Conservation (phyloP, 2,797 vertebrate species). For the Pantherophis vulpinus region DNA sequence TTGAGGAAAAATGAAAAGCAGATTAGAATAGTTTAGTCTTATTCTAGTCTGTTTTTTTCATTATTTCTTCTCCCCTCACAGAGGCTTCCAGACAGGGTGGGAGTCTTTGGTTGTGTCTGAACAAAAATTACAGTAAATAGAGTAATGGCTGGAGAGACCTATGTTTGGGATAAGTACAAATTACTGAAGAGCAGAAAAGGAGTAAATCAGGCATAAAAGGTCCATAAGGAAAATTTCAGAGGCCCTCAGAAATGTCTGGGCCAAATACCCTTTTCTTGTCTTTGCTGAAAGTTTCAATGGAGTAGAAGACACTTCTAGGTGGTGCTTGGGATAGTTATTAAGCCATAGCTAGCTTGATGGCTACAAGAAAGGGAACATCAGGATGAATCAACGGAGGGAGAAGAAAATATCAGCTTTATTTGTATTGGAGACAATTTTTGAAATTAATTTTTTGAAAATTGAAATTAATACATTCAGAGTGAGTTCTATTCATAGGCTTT, state of each 20-base stretch:
- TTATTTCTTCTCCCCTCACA: conserved; percentile 32
- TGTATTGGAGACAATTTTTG: not conserved
- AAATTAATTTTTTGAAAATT: not conserved
- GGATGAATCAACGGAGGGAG: not conserved
- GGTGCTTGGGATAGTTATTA: not conserved
- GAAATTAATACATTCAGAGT: not conserved
- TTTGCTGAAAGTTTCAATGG: not conserved
- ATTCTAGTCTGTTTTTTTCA: conserved; percentile 46
- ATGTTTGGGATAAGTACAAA: conserved; percentile 46
- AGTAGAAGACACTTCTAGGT: not conserved
- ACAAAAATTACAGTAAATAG: conserved; percentile 67
- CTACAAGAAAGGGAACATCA: not conserved
- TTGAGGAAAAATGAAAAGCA: conserved; percentile 69
- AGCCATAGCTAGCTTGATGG: not conserved
- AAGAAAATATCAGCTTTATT: not conserved
- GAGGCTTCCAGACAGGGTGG: conserved; percentile 70
- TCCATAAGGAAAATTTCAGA: conserved; percentile 22
- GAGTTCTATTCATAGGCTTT: not conserved
- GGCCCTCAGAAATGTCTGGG: not conserved
- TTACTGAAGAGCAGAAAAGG: conserved; percentile 13
- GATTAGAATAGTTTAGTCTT: conserved; percentile 72
- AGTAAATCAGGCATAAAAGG: accelerated
- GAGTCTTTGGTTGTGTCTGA: conserved; percentile 70
- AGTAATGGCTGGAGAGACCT: conserved; percentile 58
- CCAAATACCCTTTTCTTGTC: not conserved